Evolutionary conservation across 2,797 vertebrate species (phyloP).

Genomic region (Pristis pectinata): DNA sequence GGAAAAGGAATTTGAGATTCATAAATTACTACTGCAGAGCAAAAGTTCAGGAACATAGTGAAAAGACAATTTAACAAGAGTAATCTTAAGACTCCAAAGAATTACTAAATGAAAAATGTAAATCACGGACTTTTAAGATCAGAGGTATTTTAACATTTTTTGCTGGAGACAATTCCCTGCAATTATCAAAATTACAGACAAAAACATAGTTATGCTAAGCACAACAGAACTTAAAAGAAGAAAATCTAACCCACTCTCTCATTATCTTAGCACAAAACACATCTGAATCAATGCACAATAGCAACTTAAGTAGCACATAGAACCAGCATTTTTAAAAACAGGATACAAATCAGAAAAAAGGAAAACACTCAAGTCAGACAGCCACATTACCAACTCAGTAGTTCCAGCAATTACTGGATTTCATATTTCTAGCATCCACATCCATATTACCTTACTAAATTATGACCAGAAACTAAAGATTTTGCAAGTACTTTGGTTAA

Average conservation of each 20-base stretch:
- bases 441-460: no score
- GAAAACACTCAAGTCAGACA: no score
- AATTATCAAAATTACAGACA: background rate
- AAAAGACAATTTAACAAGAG: background rate
- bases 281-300: no score
- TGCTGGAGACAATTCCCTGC: background rate
- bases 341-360: no score
- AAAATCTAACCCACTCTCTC: background rate
- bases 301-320: background rate
- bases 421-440: no score
- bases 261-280: background rate
- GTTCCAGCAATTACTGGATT: no score
- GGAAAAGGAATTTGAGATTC: background rate
- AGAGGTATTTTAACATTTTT: background rate
- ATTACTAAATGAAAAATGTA: background rate
- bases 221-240: background rate
- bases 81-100: background rate
- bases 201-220: background rate
- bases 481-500: no score
- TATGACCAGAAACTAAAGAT: no score
- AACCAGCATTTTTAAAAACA: background rate
- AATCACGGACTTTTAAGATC: background rate
- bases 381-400: no score
- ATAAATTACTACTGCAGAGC: background rate
- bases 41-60: background rate